These are phyloP conservation scores for Saccostrea cuccullata DNA, from an alignment of 1,140 invertebrate genomes.

Conservation along the genomic window DNA sequence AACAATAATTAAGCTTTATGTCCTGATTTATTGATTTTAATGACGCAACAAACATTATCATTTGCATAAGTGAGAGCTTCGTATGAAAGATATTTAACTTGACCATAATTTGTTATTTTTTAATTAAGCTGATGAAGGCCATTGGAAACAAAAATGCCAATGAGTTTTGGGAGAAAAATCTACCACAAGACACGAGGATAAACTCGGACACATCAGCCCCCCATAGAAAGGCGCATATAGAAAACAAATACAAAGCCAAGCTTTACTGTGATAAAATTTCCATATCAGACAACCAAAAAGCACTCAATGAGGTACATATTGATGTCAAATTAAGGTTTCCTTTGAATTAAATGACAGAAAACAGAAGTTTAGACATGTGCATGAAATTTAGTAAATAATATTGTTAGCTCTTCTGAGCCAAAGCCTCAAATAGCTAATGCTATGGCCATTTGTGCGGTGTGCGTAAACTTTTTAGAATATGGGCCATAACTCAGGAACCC, in stretches of 20 bases:
- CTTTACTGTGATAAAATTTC: constrained; percentile 62
- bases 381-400: too few species aligned
- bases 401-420: too few species aligned
- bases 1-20: neutral
- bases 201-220: constrained; percentile 54
- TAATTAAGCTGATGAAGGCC: constrained; percentile 68
- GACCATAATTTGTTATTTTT: neutral
- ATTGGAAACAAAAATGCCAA: constrained; percentile 74
- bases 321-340: too few species aligned
- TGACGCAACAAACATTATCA: neutral
- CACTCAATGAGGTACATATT: constrained; percentile 67
- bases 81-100: neutral
- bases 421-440: too few species aligned
- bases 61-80: neutral
- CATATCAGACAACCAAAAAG: constrained; percentile 45
- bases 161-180: constrained; percentile 69
- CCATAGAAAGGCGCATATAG: constrained; percentile 64
- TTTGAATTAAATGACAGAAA: too few species aligned
- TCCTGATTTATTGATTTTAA: too few species aligned
- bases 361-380: too few species aligned
- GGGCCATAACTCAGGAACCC: too few species aligned
- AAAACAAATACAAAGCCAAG: constrained; percentile 67
- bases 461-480: too few species aligned
- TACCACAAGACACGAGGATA: constrained; percentile 55
- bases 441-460: too few species aligned